A percentile compares a stretch with the other conserved stretches of the same genome.
Conservation (phyloP, 1,140 invertebrate species). For the Agrypnia vestita region DNA sequence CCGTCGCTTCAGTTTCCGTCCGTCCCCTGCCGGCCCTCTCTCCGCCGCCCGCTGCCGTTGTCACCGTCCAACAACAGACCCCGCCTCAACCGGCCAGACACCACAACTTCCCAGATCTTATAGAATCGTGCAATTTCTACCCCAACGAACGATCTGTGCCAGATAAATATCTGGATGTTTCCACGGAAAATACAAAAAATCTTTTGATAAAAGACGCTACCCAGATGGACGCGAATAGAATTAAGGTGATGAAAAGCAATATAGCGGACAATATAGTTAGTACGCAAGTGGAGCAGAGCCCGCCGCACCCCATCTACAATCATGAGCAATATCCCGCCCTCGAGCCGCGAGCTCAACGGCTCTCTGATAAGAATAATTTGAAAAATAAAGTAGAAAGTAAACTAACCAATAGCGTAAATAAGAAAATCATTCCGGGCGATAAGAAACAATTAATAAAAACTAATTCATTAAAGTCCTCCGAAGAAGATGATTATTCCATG, state of each 20-base stretch:
- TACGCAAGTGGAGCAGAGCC: constrained; percentile 37
- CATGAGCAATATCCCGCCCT: constrained; percentile 58
- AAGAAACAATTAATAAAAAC: constrained; percentile 38
- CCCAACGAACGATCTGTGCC: constrained; percentile 61
- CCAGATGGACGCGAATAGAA: constrained; percentile 33
- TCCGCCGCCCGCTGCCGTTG: constrained; percentile 21
- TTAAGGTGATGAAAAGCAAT: constrained; percentile 47
- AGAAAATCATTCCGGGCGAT: constrained; percentile 28
- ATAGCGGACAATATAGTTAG: constrained; percentile 38
- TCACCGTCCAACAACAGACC: not conserved
- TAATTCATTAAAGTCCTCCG: constrained; percentile 33
- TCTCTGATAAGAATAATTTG: constrained; percentile 31
- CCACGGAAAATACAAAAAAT: constrained; percentile 57
- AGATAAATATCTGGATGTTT: constrained; percentile 56
- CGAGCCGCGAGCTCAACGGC: constrained; percentile 50
- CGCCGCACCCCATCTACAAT: constrained; percentile 46
- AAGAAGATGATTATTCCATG: not conserved
- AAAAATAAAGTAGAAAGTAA: constrained; percentile 47
- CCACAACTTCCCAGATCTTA: constrained; percentile 71
- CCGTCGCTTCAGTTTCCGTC: constrained; percentile 58
- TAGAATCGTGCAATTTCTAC: constrained; percentile 71
- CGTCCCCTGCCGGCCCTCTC: constrained; percentile 23
- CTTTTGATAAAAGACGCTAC: constrained; percentile 41
- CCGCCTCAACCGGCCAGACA: constrained; percentile 46
- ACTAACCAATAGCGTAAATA: constrained; percentile 24